phyloP scores from a whole-genome alignment of 1,140 invertebrate species.

The Triops longicaudatus region DNA sequence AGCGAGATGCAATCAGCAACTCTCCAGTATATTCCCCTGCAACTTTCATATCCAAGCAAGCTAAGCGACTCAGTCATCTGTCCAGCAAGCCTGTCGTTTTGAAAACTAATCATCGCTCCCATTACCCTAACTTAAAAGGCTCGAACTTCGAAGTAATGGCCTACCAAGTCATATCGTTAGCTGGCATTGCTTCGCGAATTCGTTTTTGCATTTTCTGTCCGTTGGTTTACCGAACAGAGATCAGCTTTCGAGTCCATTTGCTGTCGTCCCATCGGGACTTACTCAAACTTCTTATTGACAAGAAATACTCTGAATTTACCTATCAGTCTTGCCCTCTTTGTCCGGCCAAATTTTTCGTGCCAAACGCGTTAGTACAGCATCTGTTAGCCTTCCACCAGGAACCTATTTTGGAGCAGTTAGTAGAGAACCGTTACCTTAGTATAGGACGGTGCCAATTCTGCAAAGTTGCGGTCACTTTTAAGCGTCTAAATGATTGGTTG shows the following conservation, averaged over 20 bases:
- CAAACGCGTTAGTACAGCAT: neutral
- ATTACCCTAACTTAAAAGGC: neutral
- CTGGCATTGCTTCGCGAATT: neutral
- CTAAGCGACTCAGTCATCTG: neutral
- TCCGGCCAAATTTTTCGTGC: neutral
- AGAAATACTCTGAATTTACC: neutral
- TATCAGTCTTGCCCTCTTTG: neutral
- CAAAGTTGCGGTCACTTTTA: neutral
- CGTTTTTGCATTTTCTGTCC: slow-evolving; percentile 1
- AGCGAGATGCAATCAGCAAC: neutral
- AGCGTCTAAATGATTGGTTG: neutral
- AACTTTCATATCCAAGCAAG: neutral
- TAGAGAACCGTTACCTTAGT: neutral
- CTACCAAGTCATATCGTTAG: neutral
- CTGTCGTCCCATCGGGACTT: neutral
- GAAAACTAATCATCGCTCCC: neutral
- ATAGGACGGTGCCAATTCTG: neutral
- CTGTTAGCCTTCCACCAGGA: neutral
- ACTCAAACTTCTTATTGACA: neutral
- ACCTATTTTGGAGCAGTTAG: neutral
- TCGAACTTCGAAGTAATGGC: neutral
- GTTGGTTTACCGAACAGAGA: neutral
- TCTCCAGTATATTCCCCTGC: neutral
- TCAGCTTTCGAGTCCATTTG: neutral
- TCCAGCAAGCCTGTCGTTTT: neutral